Base-by-base conservation (phyloP, 2,888 invertebrate genomes). In the Himalopsyche anomala region DNA sequence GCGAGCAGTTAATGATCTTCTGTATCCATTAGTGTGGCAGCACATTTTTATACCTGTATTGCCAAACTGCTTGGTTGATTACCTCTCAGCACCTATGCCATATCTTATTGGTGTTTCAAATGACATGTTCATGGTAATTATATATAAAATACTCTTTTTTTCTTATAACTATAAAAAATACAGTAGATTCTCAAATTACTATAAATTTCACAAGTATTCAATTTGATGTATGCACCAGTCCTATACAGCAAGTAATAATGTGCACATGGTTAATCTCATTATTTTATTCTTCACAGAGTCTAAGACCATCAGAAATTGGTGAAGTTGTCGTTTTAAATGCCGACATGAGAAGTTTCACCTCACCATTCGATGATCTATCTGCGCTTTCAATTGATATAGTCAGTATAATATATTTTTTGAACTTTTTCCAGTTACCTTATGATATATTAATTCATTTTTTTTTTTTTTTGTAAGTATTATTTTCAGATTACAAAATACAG, bases 21-120 rank as follows among this genome's bases (percentile, higher is more conserved):
- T 99, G 74, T 99, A 98, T 92, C 99, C 99, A 0, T 99, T 99
- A 98, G 96, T 96, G 89, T 99, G 99, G 99, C 99, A 99, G 92
- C 99, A 99, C 90, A 98, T 99, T 90, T 99, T 97, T 91, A 99
- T 99, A 92, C 99, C 99, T 84, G 96, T 99, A 89, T 92, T 99
- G 90, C 99, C 99, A 38, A 94, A 95, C 91, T 95, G 96, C 90
- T 94, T 99, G 88, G 95, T 97, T 89, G 99, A 99, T 92, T 98
- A 98, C 91, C 92, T 98, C 89, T 93, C 96, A 89, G 99, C 99
- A 17, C 99, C 99, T 0, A 99, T 99, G 99, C 99, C 99, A 81
- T 99, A 97, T 93, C 94, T 99, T 81, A 98, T 99, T 90, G 99
- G 99, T 87, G 98, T 99, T 88, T 99, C 99, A 89, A 94, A 96